Evolutionary conservation across 2,113 vertebrate species (phyloP).

Genomic region (Telmatochromis brichardi): DNA sequence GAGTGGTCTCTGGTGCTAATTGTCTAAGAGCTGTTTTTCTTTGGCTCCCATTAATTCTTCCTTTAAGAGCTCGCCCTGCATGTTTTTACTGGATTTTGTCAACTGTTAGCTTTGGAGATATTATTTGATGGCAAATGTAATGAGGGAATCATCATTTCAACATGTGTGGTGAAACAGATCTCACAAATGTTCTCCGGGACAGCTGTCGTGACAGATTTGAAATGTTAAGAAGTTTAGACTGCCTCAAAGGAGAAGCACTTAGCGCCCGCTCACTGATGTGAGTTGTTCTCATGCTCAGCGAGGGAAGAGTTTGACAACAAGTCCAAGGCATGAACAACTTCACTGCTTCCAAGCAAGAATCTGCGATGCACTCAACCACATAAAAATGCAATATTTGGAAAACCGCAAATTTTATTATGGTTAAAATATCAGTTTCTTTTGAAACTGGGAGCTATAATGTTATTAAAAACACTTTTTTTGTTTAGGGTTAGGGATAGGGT

Average conservation of each 20-base stretch:
- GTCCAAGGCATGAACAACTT: conserved; percentile 6
- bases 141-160: conserved; percentile 49
- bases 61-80: conserved; percentile 49
- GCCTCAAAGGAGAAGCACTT: conserved; percentile 42
- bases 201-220: conserved; percentile 50
- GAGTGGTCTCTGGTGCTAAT: conserved; percentile 69
- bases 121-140: conserved; percentile 53
- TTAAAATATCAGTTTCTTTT: neutral
- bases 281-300: conserved; percentile 46
- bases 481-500: neutral
- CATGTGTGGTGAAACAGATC: conserved; percentile 47
- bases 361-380: neutral
- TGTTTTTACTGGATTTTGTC: conserved; percentile 56
- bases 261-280: conserved; percentile 27
- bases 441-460: neutral
- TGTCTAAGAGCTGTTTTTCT: conserved; percentile 69
- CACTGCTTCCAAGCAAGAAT: neutral
- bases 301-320: conserved; percentile 22
- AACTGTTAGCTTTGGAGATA: conserved; percentile 57
- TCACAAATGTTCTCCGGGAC: conserved; percentile 36
- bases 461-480: neutral
- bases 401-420: neutral
- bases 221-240: conserved; percentile 48
- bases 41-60: conserved; percentile 57
- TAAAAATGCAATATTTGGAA: neutral